These are phyloP conservation scores for Mythimna vitellina DNA, from an alignment of 2,888 invertebrate genomes.

Conservation along the genomic window DNA sequence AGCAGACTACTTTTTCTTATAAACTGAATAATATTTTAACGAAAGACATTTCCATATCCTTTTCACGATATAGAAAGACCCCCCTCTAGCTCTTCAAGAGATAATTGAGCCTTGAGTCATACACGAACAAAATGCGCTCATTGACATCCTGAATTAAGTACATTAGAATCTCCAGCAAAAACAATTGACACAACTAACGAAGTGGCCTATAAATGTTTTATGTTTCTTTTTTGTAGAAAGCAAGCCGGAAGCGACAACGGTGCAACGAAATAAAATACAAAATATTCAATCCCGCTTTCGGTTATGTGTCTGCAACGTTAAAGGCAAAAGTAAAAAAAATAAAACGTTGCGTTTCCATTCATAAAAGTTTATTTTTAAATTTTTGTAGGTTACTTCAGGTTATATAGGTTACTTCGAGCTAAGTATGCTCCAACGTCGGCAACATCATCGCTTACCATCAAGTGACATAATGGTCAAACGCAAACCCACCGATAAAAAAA, in stretches of 20 bases:
- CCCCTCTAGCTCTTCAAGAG: background rate
- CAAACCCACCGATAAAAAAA: no score
- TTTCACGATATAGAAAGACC: background rate
- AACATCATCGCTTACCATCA: no score
- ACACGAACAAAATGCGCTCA: background rate
- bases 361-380: background rate
- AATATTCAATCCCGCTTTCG: constrained; percentile 34
- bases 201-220: constrained; percentile 8
- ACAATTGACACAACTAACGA: constrained; percentile 11
- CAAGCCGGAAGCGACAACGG: constrained; percentile 29
- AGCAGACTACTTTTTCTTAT: background rate
- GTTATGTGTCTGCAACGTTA: constrained; percentile 33
- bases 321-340: constrained; percentile 23
- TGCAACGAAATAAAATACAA: constrained; percentile 26
- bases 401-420: no score
- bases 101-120: background rate
- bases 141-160: background rate
- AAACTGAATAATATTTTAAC: background rate
- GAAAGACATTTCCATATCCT: background rate
- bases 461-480: no score
- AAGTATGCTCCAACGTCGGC: no score
- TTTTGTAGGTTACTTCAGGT: background rate
- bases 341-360: constrained; percentile 15
- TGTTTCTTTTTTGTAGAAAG: constrained; percentile 28
- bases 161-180: background rate